Percentiles rank a stretch among this genome's conserved stretches.
phyloP scores from a whole-genome alignment of 2,113 vertebrate species.

The Centropus unirufus region DNA sequence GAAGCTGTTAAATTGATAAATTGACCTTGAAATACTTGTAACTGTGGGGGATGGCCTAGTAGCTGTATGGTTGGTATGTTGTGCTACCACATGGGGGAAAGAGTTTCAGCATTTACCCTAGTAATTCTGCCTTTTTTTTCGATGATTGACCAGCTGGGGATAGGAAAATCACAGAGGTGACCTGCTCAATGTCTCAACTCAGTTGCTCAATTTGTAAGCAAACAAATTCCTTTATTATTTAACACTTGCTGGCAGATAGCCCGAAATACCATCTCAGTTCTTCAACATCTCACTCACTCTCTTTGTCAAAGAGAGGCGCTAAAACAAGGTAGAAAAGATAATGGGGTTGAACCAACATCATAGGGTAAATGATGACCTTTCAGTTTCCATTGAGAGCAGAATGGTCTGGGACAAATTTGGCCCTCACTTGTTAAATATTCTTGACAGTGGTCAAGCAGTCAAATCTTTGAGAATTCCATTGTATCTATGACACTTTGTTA shows the following conservation, averaged over 20 bases:
- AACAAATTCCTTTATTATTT: slow-evolving; percentile 64
- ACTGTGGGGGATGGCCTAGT: slow-evolving; percentile 81
- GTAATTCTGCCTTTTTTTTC: slow-evolving; percentile 9
- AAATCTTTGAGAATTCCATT: slow-evolving; percentile 36
- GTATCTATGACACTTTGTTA: slow-evolving; percentile 64
- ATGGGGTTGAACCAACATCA: slow-evolving; percentile 48
- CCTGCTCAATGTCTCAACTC: slow-evolving; percentile 38
- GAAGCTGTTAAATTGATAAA: slow-evolving; percentile 92
- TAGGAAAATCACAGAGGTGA: slow-evolving; percentile 37
- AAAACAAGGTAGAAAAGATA: slow-evolving; percentile 56
- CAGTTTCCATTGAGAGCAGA: slow-evolving; percentile 28
- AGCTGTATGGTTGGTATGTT: slow-evolving; percentile 73
- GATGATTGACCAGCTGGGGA: slow-evolving; percentile 5
- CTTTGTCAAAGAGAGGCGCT: slow-evolving; percentile 56
- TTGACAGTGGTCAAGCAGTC: slow-evolving; percentile 38
- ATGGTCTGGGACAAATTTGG: slow-evolving; percentile 36
- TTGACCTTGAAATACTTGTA: slow-evolving; percentile 91
- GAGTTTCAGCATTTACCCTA: slow-evolving; percentile 42
- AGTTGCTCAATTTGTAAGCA: slow-evolving; percentile 53
- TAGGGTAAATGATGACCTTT: slow-evolving; percentile 62
- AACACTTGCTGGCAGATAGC: slow-evolving; percentile 22
- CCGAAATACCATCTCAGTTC: slow-evolving; percentile 32
- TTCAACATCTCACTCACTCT: not conserved
- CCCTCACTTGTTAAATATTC: slow-evolving; percentile 4
- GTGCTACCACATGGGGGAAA: slow-evolving; percentile 51